Evolutionary conservation across 2,797 vertebrate genomes (phyloP).

Genomic region (Oceanodroma leucorhoa): DNA sequence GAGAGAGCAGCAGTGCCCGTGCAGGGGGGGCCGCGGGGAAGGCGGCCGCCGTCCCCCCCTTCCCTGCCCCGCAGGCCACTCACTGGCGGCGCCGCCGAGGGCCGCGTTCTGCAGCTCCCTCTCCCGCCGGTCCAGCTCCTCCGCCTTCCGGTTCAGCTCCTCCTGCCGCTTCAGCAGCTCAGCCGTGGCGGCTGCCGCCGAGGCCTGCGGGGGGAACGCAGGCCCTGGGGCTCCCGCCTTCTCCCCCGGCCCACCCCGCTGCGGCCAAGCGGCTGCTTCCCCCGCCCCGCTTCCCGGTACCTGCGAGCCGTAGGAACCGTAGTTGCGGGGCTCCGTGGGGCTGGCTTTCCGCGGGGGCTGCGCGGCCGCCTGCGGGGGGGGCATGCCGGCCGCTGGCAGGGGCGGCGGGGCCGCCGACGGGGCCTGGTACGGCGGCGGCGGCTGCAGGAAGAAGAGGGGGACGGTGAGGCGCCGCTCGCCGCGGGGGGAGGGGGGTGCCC

Average conservation of each 20-base stretch:
- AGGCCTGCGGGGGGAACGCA: background rate
- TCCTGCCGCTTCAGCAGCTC: conserved; percentile 92
- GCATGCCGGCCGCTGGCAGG: conserved; percentile 58
- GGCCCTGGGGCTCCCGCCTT: background rate
- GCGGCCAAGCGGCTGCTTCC: background rate
- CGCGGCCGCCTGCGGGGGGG: conserved; percentile 64
- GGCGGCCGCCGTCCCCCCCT: background rate
- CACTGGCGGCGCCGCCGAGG: conserved; percentile 81
- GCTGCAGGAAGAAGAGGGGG: background rate
- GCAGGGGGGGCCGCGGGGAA: rapidly evolving
- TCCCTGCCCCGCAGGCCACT: background rate
- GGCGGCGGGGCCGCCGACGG: conserved; percentile 59
- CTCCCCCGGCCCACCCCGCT: rapidly evolving
- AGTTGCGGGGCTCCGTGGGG: conserved; percentile 89
- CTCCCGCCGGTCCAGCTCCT: conserved; percentile 90
- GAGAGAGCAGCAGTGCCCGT: rapidly evolving
- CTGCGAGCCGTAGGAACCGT: conserved; percentile 90
- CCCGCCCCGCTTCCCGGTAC: conserved; percentile 70
- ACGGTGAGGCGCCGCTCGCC: background rate
- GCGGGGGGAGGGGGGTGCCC: too few relatives aligned
- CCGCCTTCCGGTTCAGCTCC: conserved; percentile 92
- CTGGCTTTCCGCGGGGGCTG: conserved; percentile 81
- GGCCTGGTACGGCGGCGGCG: conserved; percentile 52
- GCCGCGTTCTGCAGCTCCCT: conserved; percentile 87
- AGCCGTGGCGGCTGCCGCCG: conserved; percentile 78